Percentiles rank a stretch among this genome's conserved stretches.
Evolutionary conservation across 2,797 vertebrate genomes (phyloP).

Genomic region (Ptychobarbus kaznakovi): DNA sequence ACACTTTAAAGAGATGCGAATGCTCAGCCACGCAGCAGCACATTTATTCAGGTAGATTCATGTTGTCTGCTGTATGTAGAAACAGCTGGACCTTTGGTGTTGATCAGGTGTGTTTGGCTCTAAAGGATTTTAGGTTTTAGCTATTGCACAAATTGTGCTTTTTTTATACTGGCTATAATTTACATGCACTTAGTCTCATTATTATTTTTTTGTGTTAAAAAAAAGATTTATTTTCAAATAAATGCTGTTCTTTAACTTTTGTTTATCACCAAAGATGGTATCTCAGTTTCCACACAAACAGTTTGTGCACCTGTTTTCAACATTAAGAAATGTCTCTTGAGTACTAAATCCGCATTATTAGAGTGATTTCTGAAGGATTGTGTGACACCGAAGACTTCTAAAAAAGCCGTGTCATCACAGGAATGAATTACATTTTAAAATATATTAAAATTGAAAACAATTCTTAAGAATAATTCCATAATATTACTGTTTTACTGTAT

Average conservation of each 20-base stretch:
- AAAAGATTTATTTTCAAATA: no score
- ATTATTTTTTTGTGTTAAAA: no score
- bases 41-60: background rate
- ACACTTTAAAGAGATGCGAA: constrained; percentile 36
- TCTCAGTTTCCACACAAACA: background rate
- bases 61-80: background rate
- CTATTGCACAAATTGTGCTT: background rate
- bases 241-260: background rate
- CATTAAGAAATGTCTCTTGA: background rate
- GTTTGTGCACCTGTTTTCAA: background rate
- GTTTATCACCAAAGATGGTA: background rate
- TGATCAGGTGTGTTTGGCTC: background rate
- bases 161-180: background rate
- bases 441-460: background rate
- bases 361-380: background rate
- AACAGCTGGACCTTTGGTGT: background rate
- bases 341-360: background rate
- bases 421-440: background rate
- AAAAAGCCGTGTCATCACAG: background rate
- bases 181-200: background rate
- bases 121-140: background rate
- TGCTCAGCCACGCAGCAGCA: background rate
- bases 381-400: background rate
- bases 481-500: background rate
- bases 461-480: background rate